Percentiles rank a stretch among this genome's conserved stretches.
phyloP scores from a whole-genome alignment of 2,888 invertebrate species.

The Cantharis lateralis region DNA sequence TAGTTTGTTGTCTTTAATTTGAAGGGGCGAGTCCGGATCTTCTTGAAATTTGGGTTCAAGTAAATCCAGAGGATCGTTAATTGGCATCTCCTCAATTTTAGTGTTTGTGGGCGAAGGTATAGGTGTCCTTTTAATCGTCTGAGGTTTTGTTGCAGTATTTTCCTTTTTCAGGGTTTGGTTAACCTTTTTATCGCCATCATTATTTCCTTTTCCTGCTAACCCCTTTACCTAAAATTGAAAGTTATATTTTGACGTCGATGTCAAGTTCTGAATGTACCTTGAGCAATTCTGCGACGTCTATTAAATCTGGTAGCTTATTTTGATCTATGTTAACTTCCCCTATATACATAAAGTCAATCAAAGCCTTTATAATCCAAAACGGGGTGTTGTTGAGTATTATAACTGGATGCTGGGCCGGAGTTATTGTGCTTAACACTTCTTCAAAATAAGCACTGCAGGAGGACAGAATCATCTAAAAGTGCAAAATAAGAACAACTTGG shows the following conservation, averaged over 20 bases:
- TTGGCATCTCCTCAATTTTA: slow-evolving; percentile 16
- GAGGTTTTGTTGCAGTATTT: neutral
- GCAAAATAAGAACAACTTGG: neutral
- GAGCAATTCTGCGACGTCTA: slow-evolving; percentile 57
- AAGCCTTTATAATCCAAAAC: slow-evolving; percentile 58
- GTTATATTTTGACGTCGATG: neutral
- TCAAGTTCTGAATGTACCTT: slow-evolving; percentile 44
- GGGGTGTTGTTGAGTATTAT: slow-evolving; percentile 58
- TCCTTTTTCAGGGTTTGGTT: neutral
- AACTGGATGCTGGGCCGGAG: slow-evolving; percentile 57
- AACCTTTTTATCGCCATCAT: neutral
- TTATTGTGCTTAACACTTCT: slow-evolving; percentile 54
- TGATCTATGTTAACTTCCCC: slow-evolving; percentile 60
- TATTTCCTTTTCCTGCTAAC: slow-evolving; percentile 23
- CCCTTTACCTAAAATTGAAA: slow-evolving; percentile 32
- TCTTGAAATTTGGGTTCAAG: slow-evolving; percentile 50
- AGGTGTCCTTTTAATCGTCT: neutral
- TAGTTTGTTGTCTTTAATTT: slow-evolving; percentile 18
- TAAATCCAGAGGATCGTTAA: slow-evolving; percentile 44
- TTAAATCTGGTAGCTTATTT: slow-evolving; percentile 55
- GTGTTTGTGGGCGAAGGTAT: slow-evolving; percentile 8
- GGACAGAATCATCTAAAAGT: slow-evolving; percentile 58
- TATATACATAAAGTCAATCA: slow-evolving; percentile 61
- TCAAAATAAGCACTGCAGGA: slow-evolving; percentile 61
- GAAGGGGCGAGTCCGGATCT: neutral